phyloP scores from a whole-genome alignment of 1,140 invertebrate species.

The Drosophila grimshawi region DNA sequence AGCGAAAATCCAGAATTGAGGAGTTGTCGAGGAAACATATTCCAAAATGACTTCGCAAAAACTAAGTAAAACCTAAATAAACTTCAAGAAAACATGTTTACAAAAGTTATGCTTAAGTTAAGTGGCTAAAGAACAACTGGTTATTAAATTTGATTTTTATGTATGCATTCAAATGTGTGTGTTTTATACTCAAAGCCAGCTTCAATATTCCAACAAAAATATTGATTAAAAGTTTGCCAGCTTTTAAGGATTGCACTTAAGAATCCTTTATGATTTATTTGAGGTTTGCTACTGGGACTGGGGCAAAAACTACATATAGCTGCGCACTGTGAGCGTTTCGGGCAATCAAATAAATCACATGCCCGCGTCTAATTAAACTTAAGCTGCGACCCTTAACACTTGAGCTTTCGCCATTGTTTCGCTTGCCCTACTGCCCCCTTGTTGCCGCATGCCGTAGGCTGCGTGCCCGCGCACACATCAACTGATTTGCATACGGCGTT shows the following conservation, averaged over 20 bases:
- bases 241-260: neutral
- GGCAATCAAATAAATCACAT: slow-evolving; percentile 77
- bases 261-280: slow-evolving; percentile 2
- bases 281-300: neutral
- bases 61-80: too few relatives aligned
- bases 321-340: slow-evolving; percentile 21
- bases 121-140: too few relatives aligned
- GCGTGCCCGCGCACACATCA: slow-evolving; percentile 49
- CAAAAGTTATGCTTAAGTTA: too few relatives aligned
- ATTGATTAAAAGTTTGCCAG: neutral
- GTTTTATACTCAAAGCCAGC: too few relatives aligned
- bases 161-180: too few relatives aligned
- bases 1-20: too few relatives aligned
- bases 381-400: slow-evolving; percentile 79
- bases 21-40: too few relatives aligned
- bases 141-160: too few relatives aligned
- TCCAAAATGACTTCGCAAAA: too few relatives aligned
- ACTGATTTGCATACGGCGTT: slow-evolving; percentile 75
- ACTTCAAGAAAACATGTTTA: too few relatives aligned
- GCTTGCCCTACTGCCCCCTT: slow-evolving; percentile 15
- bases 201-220: too few relatives aligned
- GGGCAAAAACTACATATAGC: slow-evolving; percentile 17
- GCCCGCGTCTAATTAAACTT: slow-evolving; percentile 78
- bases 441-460: slow-evolving; percentile 15
- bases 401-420: slow-evolving; percentile 61